Conservation (phyloP, 1,140 invertebrate genomes). For the Zaprionus ghesquierei region DNA sequence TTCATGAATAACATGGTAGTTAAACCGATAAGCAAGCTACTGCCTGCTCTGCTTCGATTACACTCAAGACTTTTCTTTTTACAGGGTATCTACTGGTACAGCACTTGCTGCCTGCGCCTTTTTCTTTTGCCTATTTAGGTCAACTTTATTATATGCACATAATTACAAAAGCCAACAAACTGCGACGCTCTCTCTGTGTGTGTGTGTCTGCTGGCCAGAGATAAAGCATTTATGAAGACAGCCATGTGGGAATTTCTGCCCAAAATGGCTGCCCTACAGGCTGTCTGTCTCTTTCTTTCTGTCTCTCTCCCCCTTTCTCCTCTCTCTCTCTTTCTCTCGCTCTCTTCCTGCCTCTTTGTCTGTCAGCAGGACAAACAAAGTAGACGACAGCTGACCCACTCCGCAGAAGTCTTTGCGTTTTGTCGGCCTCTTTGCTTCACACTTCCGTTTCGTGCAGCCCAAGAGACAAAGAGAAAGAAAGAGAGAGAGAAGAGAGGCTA, state of each 20-base stretch:
- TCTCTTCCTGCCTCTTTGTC: neutral
- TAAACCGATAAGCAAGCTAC: too few relatives aligned
- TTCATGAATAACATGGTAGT: too few relatives aligned
- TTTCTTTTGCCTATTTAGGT: conserved; percentile 63
- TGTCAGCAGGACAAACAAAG: conserved; percentile 40
- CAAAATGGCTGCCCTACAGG: neutral
- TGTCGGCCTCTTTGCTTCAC: conserved; percentile 13
- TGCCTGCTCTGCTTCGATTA: neutral
- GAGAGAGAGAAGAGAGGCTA: neutral
- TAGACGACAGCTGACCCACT: conserved; percentile 8
- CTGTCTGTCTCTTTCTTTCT: neutral
- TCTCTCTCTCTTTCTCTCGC: neutral
- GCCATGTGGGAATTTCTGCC: conserved; percentile 66
- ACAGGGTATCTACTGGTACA: neutral
- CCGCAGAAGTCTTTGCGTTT: conserved; percentile 5
- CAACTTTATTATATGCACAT: conserved; percentile 78
- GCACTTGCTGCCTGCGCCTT: neutral
- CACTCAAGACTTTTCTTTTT: too few relatives aligned
- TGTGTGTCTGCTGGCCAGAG: conserved; percentile 56
- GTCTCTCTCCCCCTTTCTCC: neutral
- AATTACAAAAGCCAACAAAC: conserved; percentile 77
- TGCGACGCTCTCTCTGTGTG: too few relatives aligned
- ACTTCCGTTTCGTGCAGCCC: conserved; percentile 21
- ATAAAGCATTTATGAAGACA: conserved; percentile 77
- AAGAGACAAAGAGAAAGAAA: neutral